Conservation (phyloP, 2,888 invertebrate species). For the Agrotis clavis region DNA sequence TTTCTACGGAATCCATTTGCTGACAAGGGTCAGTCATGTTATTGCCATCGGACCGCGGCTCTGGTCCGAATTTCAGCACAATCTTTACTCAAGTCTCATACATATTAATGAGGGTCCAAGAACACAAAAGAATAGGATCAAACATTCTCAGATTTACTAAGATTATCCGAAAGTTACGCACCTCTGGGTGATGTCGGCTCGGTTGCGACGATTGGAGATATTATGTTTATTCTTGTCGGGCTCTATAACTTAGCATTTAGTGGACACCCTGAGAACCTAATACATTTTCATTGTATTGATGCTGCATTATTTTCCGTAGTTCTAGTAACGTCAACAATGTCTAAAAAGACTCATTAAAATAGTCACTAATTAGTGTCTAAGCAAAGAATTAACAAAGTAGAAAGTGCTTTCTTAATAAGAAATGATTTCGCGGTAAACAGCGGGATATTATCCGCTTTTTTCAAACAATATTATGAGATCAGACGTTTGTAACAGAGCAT, state of each 20-base stretch:
- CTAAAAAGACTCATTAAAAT: conserved; percentile 22
- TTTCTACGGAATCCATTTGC: conserved; percentile 77
- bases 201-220: conserved; percentile 41
- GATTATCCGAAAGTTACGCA: conserved; percentile 60
- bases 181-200: conserved; percentile 32
- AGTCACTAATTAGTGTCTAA: conserved; percentile 14
- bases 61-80: conserved; percentile 74
- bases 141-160: conserved; percentile 70
- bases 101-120: conserved; percentile 76
- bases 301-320: background rate
- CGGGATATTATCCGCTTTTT: conserved; percentile 39
- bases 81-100: conserved; percentile 78
- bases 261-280: background rate
- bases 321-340: background rate
- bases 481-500: conserved; percentile 67
- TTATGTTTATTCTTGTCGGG: conserved; percentile 34
- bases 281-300: background rate
- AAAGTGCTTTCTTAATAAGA: conserved; percentile 43
- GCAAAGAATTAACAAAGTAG: conserved; percentile 16
- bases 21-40: conserved; percentile 85
- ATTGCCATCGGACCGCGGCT: conserved; percentile 73
- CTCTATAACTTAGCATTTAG: conserved; percentile 1
- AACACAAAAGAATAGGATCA: conserved; percentile 69
- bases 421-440: conserved; percentile 35
- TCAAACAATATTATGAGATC: conserved; percentile 49